Base-by-base conservation (phyloP, 2,113 vertebrate species). In the Sylvietta virens region DNA sequence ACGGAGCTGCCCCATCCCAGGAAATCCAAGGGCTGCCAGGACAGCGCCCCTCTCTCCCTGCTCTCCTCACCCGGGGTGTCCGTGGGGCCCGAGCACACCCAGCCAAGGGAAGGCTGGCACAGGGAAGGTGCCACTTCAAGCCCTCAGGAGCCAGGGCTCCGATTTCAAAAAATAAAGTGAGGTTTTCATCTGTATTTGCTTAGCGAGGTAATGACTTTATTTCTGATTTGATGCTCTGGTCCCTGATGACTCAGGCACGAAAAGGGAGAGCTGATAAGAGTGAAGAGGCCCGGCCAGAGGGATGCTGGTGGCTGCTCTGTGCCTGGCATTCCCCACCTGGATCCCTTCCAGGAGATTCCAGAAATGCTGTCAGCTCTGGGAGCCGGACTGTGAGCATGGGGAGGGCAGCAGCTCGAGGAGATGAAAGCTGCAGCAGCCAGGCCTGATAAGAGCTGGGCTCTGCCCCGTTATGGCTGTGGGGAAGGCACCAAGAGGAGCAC, bases 401-500 rank as follows among this genome's bases (percentile, higher is more conserved):
- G 48, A 45, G 28, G 28, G 73, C 86, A 90, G 89, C 81, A 65
- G 72, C 92, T 85, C 11, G 3, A 66, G 48, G 79, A 86, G 76
- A 14, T 82, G 85, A 97, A 94, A 94, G 57, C 88, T 94, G 76
- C 47, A 88, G 86, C 86, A 90, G 79, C 81, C 35, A 58, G 73
- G 73, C 53, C 96, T 45, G 97, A 96, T 95, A 97, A 96, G 93
- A 92, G 47, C 69, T 44, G 3, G 9, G 17, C 42, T 28, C 45
- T 97, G 94, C 77, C 97, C 97, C 17, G 1, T 97, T 97, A 97
- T 95, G 97, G 96, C 92, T 85, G 50, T 90, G 91, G 94, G 83
- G 95, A 83, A 71, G 15, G 56, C 94, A 51, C 53, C 3, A 21
- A 64, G 70, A 92, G 79, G 85, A 91, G 94, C n/a, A 11, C 31